Evolutionary conservation across 2,888 invertebrate species (phyloP).

Genomic region (Cremastobaeus sp.): DNA sequence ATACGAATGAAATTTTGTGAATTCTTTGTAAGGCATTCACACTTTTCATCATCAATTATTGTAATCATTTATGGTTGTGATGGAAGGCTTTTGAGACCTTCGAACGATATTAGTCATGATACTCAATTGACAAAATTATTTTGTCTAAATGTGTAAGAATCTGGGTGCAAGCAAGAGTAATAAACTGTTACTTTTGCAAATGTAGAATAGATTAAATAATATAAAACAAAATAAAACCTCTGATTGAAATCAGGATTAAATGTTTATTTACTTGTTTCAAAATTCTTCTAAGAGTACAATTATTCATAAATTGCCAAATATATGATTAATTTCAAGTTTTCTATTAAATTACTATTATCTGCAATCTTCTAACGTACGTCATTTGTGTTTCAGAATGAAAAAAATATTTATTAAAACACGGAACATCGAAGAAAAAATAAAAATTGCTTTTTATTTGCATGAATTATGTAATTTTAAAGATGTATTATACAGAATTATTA

Average conservation of each 20-base stretch:
- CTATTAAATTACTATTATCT: too few relatives aligned
- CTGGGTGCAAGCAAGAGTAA: conserved; percentile 37
- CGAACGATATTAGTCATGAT: conserved; percentile 30
- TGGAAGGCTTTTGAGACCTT: conserved; percentile 13
- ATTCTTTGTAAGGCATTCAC: conserved; percentile 6
- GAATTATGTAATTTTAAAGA: too few relatives aligned
- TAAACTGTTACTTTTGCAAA: conserved; percentile 41
- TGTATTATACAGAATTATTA: too few relatives aligned
- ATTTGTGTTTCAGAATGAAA: too few relatives aligned
- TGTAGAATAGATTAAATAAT: conserved; percentile 54
- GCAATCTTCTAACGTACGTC: too few relatives aligned
- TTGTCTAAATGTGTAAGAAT: conserved; percentile 29
- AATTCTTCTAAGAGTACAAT: too few relatives aligned
- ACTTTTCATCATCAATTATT: conserved; percentile 2
- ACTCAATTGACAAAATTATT: conserved; percentile 25
- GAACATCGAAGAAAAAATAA: too few relatives aligned
- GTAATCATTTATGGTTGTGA: conserved; percentile 48
- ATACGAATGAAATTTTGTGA: conserved; percentile 7
- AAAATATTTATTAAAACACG: too few relatives aligned
- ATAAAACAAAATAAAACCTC: conserved; percentile 31
- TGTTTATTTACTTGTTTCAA: neutral
- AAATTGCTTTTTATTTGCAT: too few relatives aligned
- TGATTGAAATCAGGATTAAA: conserved; percentile 17
- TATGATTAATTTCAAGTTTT: conserved; percentile 1
- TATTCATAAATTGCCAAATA: too few relatives aligned